Percentiles rank a stretch among this genome's conserved stretches.
Conservation (phyloP, 2,888 invertebrate genomes). For the Crossocerus cetratus region DNA sequence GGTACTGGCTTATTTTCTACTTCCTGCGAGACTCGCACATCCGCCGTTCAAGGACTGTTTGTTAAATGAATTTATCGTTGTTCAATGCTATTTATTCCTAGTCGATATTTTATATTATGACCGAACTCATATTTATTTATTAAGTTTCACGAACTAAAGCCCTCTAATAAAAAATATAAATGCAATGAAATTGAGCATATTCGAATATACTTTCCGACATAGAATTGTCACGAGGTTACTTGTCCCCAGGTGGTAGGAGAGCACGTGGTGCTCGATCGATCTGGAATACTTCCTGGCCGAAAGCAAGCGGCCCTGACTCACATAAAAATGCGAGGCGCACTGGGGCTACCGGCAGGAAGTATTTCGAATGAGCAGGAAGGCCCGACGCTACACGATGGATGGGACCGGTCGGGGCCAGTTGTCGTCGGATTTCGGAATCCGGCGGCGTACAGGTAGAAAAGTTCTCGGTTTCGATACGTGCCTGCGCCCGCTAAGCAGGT, state of each 20-base stretch:
- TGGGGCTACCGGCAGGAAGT: conserved; percentile 27
- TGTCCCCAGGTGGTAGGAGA: background rate
- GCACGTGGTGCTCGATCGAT: background rate
- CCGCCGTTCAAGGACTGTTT: conserved; percentile 46
- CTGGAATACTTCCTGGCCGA: background rate
- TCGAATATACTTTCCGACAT: too few species aligned
- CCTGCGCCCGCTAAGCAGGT: conserved; percentile 56
- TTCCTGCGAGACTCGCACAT: conserved; percentile 47
- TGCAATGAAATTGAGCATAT: too few species aligned
- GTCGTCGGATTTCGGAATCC: conserved; percentile 8
- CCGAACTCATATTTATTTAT: too few species aligned
- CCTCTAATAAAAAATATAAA: too few species aligned
- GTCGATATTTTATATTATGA: too few species aligned
- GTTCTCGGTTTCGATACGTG: conserved; percentile 20
- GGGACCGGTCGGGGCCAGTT: background rate
- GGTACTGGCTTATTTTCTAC: conserved; percentile 58
- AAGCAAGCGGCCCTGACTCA: background rate
- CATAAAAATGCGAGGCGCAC: conserved; percentile 27
- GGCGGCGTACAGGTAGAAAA: background rate
- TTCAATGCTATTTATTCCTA: conserved; percentile 49
- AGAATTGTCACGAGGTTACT: too few species aligned
- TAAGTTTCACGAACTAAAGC: too few species aligned
- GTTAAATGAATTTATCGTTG: conserved; percentile 24
- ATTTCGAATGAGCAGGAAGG: conserved; percentile 48
- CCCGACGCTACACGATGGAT: conserved; percentile 10